Percentiles rank a stretch among this genome's conserved stretches.
These are phyloP conservation scores for Passer domesticus DNA, from an alignment of 2,113 vertebrate species.

Conservation along the genomic window DNA sequence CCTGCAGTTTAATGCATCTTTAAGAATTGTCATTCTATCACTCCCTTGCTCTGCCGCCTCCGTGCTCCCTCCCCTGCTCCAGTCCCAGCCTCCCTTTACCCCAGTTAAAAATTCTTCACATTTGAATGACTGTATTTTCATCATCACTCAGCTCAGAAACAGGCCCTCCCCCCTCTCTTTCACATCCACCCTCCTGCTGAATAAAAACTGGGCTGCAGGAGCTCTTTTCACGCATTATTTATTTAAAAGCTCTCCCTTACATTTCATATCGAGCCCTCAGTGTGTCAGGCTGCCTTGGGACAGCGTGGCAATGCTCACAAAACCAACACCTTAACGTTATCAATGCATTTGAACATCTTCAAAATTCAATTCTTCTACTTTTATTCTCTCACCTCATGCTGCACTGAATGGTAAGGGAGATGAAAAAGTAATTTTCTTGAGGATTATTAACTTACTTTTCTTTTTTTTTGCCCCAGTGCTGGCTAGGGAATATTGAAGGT, in stretches of 20 bases:
- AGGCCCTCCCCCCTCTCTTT: not conserved
- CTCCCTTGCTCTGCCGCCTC: not conserved
- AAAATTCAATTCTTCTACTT: not conserved
- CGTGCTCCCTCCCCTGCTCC: not conserved
- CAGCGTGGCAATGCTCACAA: not conserved
- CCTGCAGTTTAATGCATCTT: constrained; percentile 53
- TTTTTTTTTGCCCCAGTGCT: rapidly evolving
- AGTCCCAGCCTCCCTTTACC: not conserved
- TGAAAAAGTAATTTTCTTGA: not conserved
- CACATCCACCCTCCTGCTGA: not conserved
- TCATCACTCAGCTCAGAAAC: not conserved
- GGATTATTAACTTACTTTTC: not conserved
- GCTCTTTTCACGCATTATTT: not conserved
- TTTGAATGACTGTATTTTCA: constrained; percentile 11
- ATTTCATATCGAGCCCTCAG: not conserved
- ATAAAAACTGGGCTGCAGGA: not conserved
- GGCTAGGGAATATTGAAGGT: not conserved
- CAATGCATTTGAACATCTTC: not conserved
- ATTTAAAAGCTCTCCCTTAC: not conserved
- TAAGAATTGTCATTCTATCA: constrained; percentile 27
- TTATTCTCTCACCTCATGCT: not conserved
- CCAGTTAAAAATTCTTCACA: constrained; percentile 2
- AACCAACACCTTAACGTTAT: not conserved
- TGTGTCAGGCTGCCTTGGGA: not conserved
- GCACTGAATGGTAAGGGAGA: not conserved